These are phyloP conservation scores for Crematogaster levior DNA, from an alignment of 2,888 invertebrate genomes.

Conservation along the genomic window DNA sequence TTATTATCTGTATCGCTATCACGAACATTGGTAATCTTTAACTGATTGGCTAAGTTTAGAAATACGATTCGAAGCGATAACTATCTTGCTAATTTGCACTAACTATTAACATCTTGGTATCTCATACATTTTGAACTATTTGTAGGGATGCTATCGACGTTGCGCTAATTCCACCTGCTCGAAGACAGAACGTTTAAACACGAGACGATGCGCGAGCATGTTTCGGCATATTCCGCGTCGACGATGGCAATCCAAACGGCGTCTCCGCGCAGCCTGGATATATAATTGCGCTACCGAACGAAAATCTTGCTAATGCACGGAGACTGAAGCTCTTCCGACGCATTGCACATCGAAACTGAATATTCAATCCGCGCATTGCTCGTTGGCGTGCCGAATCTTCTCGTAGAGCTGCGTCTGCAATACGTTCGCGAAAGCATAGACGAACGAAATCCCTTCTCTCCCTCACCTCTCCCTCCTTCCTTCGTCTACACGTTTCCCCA, in stretches of 20 bases:
- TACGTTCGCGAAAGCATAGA: slow-evolving; percentile 11
- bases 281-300: slow-evolving; percentile 44
- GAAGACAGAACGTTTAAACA: neutral
- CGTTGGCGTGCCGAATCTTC: slow-evolving; percentile 23
- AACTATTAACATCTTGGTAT: neutral
- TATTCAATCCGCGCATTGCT: slow-evolving; percentile 46
- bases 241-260: slow-evolving; percentile 24
- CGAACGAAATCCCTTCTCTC: slow-evolving; percentile 17
- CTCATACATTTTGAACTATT: neutral
- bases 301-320: slow-evolving; percentile 51
- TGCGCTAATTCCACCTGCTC: slow-evolving; percentile 12
- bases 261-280: neutral
- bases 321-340: slow-evolving; percentile 40
- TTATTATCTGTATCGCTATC: neutral
- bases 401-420: neutral
- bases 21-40: neutral
- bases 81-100: neutral
- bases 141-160: slow-evolving; percentile 6
- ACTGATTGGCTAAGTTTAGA: neutral
- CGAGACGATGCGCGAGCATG: neutral
- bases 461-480: neutral
- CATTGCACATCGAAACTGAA: slow-evolving; percentile 17
- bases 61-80: neutral
- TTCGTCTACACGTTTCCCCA: slow-evolving; percentile 63
- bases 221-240: neutral